Percentiles rank a stretch among this genome's conserved stretches.
These are phyloP conservation scores for Ceratitis capitata DNA, from an alignment of 1,140 invertebrate species.

Conservation along the genomic window DNA sequence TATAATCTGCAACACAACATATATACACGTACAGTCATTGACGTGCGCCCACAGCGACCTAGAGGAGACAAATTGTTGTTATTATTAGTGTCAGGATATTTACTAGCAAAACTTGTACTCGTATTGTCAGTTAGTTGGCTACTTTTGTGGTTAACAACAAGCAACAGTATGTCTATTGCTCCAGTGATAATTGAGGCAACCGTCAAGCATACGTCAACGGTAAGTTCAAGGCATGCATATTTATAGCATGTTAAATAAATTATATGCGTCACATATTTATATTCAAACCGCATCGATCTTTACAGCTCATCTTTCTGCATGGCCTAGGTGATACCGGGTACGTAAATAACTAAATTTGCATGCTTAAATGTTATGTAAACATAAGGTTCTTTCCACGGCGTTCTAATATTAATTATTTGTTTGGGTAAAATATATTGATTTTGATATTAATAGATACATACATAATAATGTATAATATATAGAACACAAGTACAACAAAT, in stretches of 20 bases:
- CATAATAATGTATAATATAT: too few species aligned
- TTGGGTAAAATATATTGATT: too few species aligned
- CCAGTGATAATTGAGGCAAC: slow-evolving; percentile 80
- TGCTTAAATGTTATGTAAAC: too few species aligned
- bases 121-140: neutral
- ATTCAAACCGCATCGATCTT: slow-evolving; percentile 46
- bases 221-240: slow-evolving; percentile 66
- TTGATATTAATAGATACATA: too few species aligned
- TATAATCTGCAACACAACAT: neutral
- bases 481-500: too few species aligned
- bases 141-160: neutral
- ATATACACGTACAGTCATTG: neutral
- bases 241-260: too few species aligned
- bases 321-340: slow-evolving; percentile 77
- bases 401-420: too few species aligned
- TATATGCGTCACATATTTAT: neutral
- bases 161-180: slow-evolving; percentile 68
- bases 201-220: slow-evolving; percentile 81
- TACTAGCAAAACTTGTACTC: neutral
- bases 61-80: neutral
- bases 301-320: slow-evolving; percentile 77
- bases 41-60: neutral
- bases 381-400: too few species aligned
- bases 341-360: slow-evolving; percentile 50
- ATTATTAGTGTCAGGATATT: neutral